These are phyloP conservation scores for Listronotus bonariensis DNA, from an alignment of 1,140 invertebrate species.

Conservation along the genomic window DNA sequence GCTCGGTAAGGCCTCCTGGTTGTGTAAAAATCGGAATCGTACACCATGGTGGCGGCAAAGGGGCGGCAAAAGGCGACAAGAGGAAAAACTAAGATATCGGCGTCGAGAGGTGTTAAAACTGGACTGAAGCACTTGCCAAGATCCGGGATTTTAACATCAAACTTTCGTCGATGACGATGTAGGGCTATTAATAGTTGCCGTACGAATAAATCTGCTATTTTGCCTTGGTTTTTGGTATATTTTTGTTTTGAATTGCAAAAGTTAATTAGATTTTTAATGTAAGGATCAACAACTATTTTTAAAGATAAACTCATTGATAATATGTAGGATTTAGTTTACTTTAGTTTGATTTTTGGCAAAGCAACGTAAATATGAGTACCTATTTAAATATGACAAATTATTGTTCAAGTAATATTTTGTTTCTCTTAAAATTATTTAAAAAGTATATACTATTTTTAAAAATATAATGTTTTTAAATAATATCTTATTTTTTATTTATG, in stretches of 20 bases:
- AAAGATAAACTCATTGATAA: not conserved
- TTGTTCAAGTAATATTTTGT: no score
- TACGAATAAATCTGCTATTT: slow-evolving; percentile 26
- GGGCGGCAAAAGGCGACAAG: slow-evolving; percentile 33
- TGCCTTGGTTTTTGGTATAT: slow-evolving; percentile 12
- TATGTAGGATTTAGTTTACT: no score
- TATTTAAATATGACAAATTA: no score
- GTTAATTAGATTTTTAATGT: slow-evolving; percentile 1
- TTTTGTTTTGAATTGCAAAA: slow-evolving; percentile 3
- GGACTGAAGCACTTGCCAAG: slow-evolving; percentile 41
- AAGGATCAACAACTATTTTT: not conserved
- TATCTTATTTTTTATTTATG: no score
- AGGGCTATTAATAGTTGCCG: slow-evolving; percentile 23
- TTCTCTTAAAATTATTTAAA: no score
- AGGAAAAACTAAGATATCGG: slow-evolving; percentile 39
- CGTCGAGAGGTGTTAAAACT: slow-evolving; percentile 49
- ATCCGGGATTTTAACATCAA: slow-evolving; percentile 43
- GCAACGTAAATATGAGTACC: no score
- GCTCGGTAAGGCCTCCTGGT: slow-evolving; percentile 77
- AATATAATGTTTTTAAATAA: no score
- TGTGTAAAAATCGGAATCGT: slow-evolving; percentile 87
- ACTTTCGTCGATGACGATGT: slow-evolving; percentile 31
- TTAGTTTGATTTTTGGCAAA: no score
- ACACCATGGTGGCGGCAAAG: slow-evolving; percentile 72
- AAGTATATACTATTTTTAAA: no score